Percentiles rank a stretch among this genome's conserved stretches.
Conservation (phyloP, 2,113 vertebrate species). For the Colossoma macropomum region DNA sequence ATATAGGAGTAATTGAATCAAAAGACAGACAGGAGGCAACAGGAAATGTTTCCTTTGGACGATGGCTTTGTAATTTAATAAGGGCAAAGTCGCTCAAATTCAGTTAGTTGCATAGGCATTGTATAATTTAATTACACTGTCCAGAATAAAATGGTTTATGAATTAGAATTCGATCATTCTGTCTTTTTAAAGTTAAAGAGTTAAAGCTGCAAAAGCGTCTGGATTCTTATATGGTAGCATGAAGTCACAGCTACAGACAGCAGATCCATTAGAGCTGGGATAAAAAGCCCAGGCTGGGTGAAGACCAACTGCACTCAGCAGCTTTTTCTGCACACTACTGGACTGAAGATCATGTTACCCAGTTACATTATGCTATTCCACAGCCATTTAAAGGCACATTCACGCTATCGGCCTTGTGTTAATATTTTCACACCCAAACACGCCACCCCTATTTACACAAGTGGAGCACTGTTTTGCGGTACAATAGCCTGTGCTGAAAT, state of each 20-base stretch:
- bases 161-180: no score
- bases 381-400: background rate
- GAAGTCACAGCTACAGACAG: background rate
- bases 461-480: constrained; percentile 12
- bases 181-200: no score
- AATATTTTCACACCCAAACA: constrained; percentile 4
- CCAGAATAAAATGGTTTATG: background rate
- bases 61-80: constrained; percentile 9
- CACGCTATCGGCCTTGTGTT: background rate
- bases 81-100: background rate
- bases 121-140: background rate
- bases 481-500: constrained; percentile 49
- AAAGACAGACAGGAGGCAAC: background rate
- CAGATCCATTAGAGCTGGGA: background rate
- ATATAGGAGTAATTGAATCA: background rate
- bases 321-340: background rate
- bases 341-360: background rate
- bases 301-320: background rate
- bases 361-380: background rate
- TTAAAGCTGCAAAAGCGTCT: background rate
- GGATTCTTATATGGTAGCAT: background rate
- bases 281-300: background rate
- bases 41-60: background rate
- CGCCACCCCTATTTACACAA: background rate
- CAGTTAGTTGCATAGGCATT: background rate